These are phyloP conservation scores for Cheirogaleus medius DNA, from an alignment of 2,113 vertebrate genomes.

Conservation along the genomic window DNA sequence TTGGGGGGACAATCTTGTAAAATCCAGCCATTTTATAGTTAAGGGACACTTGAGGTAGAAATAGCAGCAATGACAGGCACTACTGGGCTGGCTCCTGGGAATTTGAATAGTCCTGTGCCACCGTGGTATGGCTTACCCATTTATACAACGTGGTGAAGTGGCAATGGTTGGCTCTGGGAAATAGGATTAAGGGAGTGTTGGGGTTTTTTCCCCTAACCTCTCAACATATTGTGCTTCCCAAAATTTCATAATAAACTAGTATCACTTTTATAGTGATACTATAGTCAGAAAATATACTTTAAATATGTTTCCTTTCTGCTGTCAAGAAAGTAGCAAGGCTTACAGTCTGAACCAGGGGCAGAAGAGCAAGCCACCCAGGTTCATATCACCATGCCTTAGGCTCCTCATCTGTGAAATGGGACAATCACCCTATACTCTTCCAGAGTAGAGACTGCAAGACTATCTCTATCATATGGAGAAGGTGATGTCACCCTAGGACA, in stretches of 20 bases:
- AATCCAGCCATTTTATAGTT: conserved; percentile 4
- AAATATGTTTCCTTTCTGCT: conserved; percentile 37
- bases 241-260: conserved; percentile 21
- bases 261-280: background rate
- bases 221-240: background rate
- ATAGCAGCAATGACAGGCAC: background rate
- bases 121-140: background rate
- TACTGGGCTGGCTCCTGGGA: background rate
- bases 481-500: background rate
- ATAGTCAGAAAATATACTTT: background rate
- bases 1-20: background rate
- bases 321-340: background rate
- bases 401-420: background rate
- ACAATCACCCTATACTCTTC: too few species aligned
- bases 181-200: background rate
- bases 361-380: background rate
- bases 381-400: background rate
- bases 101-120: background rate
- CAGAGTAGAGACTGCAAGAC: background rate
- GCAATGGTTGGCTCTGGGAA: background rate
- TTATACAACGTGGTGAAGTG: background rate
- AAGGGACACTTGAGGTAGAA: background rate
- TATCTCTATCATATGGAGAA: background rate
- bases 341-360: background rate
- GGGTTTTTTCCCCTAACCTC: background rate